Percentiles rank a stretch among this genome's conserved stretches.
phyloP scores from a whole-genome alignment of 30 jellyfish, hydroid and myxozoan species.

The Aurelia aurita region DNA sequence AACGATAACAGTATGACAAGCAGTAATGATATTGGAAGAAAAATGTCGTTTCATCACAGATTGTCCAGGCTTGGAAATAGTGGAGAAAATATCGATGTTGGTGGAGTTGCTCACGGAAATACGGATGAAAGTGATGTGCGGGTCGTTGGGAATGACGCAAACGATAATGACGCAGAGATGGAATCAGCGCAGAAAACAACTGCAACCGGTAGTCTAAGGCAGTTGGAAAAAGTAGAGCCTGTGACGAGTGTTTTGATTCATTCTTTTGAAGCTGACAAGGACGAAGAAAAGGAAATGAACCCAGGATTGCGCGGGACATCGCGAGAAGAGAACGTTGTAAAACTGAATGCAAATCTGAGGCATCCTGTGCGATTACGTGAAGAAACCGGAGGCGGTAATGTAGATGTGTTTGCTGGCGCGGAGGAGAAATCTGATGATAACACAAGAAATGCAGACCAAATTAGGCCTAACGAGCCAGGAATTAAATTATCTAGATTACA shows the following conservation, averaged over 20 bases:
- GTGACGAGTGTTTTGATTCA: slow-evolving; percentile 53
- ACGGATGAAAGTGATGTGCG: not conserved
- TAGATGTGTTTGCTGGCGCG: slow-evolving; percentile 47
- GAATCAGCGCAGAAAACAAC: slow-evolving; percentile 2
- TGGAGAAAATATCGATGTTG: not conserved
- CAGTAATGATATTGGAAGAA: not conserved
- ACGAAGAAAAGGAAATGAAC: slow-evolving; percentile 5
- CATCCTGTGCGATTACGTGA: not conserved
- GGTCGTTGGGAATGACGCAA: no score
- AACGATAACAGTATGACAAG: not conserved
- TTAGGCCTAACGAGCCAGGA: no score
- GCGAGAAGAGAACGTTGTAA: slow-evolving; percentile 20
- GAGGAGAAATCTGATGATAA: slow-evolving; percentile 15
- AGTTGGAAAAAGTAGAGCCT: slow-evolving; percentile 13
- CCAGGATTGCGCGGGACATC: slow-evolving; percentile 8
- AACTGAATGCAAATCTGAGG: not conserved
- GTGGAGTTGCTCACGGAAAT: not conserved
- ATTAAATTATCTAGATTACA: no score
- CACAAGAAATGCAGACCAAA: not conserved
- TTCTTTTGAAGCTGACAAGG: slow-evolving; percentile 53
- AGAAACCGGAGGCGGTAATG: not conserved
- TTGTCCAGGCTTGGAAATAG: not conserved
- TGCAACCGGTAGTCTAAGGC: slow-evolving; percentile 19
- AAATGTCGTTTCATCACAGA: not conserved
- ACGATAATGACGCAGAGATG: no score